phyloP scores from a whole-genome alignment of 2,888 invertebrate species.

The Dolichomitus sp. region DNA sequence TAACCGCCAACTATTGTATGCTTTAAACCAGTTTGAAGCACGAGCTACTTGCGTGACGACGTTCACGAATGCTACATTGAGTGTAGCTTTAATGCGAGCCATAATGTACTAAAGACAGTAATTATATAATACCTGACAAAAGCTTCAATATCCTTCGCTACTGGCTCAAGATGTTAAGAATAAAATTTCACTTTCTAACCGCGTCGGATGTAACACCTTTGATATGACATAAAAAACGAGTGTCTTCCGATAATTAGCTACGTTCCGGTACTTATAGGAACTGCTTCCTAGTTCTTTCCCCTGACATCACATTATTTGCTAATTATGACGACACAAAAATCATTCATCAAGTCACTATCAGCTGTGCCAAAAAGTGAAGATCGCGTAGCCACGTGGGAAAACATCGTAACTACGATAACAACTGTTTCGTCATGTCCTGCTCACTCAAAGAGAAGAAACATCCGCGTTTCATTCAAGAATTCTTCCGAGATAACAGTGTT shows the following conservation, averaged over 20 bases:
- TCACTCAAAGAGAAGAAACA: not conserved
- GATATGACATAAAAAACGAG: too few relatives aligned
- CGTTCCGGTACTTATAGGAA: not conserved
- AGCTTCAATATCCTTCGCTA: not conserved
- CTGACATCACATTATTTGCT: not conserved
- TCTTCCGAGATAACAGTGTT: constrained; percentile 12
- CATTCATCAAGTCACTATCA: constrained; percentile 3
- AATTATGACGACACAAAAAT: not conserved
- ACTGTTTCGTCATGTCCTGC: constrained; percentile 10
- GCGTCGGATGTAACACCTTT: too few relatives aligned
- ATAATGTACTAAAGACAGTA: constrained; percentile 15
- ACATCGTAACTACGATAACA: constrained; percentile 9
- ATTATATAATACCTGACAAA: constrained; percentile 35
- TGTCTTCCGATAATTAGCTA: not conserved
- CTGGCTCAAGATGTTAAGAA: not conserved
- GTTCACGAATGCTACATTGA: constrained; percentile 24
- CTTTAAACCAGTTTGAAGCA: constrained; percentile 12
- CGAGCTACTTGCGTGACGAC: constrained; percentile 46
- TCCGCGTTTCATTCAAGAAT: constrained; percentile 28
- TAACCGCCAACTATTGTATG: constrained; percentile 39
- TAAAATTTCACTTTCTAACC: not conserved
- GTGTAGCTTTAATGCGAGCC: constrained; percentile 23
- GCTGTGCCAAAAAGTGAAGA: constrained; percentile 2
- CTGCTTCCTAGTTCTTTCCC: not conserved
- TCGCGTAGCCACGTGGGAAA: constrained; percentile 16